phyloP scores from a whole-genome alignment of 2,113 vertebrate species.

The Corapipo altera region DNA sequence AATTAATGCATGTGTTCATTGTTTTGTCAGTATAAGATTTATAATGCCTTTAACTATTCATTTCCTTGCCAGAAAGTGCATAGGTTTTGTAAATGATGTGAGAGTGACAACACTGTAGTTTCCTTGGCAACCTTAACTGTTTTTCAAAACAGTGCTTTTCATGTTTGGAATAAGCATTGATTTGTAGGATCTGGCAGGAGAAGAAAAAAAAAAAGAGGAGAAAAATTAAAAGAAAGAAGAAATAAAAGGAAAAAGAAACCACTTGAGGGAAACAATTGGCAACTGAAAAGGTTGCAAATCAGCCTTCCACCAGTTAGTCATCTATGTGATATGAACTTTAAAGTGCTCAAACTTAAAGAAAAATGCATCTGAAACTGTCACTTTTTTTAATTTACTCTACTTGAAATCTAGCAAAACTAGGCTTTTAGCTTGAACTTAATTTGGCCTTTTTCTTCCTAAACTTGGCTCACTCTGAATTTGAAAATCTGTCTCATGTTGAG shows the following conservation, averaged over 20 bases:
- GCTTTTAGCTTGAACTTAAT: background rate
- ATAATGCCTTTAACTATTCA: conserved; percentile 43
- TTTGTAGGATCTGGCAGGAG: background rate
- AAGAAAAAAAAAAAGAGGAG: too few species aligned
- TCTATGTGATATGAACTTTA: background rate
- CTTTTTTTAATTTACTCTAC: background rate
- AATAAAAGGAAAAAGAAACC: background rate
- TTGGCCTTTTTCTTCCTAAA: background rate
- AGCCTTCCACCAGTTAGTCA: background rate
- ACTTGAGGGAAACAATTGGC: background rate
- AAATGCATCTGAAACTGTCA: background rate
- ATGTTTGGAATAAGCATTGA: conserved; percentile 44
- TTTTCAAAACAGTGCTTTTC: conserved; percentile 51
- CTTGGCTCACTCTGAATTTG: background rate
- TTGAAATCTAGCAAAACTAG: background rate
- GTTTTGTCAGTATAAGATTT: conserved; percentile 43
- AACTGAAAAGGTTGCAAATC: background rate
- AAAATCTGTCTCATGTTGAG: background rate
- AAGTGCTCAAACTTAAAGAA: background rate
- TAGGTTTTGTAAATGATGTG: conserved; percentile 54
- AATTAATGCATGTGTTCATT: conserved; percentile 35
- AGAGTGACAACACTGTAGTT: conserved; percentile 33
- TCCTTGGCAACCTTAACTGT: conserved; percentile 39
- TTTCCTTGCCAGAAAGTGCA: conserved; percentile 46
- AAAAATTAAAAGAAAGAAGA: background rate